Evolutionary conservation across 2,797 vertebrate species (phyloP).

Genomic region (Lepus townsendii): DNA sequence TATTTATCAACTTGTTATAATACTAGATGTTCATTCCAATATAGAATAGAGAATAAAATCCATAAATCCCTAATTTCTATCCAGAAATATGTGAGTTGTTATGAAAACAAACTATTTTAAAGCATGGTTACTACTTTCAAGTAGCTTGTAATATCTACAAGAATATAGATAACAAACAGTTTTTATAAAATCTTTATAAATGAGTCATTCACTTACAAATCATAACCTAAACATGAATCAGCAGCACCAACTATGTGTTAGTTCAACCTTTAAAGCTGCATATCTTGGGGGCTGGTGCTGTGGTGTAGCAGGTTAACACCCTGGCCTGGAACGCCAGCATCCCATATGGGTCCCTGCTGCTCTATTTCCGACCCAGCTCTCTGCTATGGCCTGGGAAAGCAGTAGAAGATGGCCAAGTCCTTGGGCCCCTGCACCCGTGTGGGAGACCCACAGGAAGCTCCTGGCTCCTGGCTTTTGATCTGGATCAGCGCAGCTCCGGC

Average conservation of each 20-base stretch:
- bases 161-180: conserved; percentile 7
- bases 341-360: too few relatives aligned
- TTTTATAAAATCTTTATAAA: background rate
- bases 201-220: conserved; percentile 45
- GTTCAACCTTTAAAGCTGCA: background rate
- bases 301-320: too few relatives aligned
- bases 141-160: background rate
- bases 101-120: conserved; percentile 44
- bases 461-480: too few relatives aligned
- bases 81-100: background rate
- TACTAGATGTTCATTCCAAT: background rate
- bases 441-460: too few relatives aligned
- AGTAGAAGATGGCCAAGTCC: too few relatives aligned
- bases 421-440: too few relatives aligned
- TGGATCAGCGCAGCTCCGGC: too few relatives aligned
- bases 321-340: too few relatives aligned
- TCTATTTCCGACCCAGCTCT: too few relatives aligned
- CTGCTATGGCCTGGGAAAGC: too few relatives aligned
- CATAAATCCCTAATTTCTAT: background rate
- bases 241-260: background rate
- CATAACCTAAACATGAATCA: background rate
- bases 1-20: conserved; percentile 20
- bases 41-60: background rate
- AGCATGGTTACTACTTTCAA: background rate
- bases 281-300: background rate